Evolutionary conservation across 1,140 invertebrate genomes (phyloP), one percentile per base, ranked within the genome.

Genomic region (Lepidurus couesii): DNA sequence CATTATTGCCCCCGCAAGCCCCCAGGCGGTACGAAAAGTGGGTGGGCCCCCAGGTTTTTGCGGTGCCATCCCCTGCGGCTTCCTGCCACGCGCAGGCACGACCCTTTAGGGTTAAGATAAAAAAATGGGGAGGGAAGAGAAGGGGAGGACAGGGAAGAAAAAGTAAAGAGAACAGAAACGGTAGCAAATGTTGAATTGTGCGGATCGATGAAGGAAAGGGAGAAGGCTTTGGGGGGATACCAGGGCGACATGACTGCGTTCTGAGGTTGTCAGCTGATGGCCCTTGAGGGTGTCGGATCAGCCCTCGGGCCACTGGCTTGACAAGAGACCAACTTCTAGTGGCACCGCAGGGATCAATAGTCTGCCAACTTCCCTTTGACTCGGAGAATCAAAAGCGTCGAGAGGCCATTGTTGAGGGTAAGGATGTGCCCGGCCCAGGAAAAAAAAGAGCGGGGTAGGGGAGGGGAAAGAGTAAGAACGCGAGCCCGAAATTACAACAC

Each of bases 261-360:
- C 75, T 77, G 43, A 77, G 75, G 42, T 77, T 77, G 75, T 77
- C 75, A 77, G 75, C 75, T 77, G 75, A 77, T 77, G 43, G 75
- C 75, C 47, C 75, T 77, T 44, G 43, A 77, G 75, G 75, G 75
- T 47, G 75, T 77, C 75, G 42, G 43, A 77, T 77, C 75, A 44
- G 43, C 43, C 43, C 75, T 47, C n/a, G 42, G 75, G 47, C 43
- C 75, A 47, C 75, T 44, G 75, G 42, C 21, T 77, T 47, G 47
- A 77, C 47, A 77, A 65, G 53, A 21, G 53, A 65, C 53, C 53
- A 65, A 65, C 53, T 65, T 65, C 21, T 65, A 65, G 53, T 13
- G 21, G 53, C 21, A 65, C 53, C 53, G 53, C 53, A 65, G 53
- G 53, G 53, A 65, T 65, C 53, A 65, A 65, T 65, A 65, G 53